Base-by-base conservation (phyloP, 2,113 vertebrate species). In the Dasypus novemcinctus region DNA sequence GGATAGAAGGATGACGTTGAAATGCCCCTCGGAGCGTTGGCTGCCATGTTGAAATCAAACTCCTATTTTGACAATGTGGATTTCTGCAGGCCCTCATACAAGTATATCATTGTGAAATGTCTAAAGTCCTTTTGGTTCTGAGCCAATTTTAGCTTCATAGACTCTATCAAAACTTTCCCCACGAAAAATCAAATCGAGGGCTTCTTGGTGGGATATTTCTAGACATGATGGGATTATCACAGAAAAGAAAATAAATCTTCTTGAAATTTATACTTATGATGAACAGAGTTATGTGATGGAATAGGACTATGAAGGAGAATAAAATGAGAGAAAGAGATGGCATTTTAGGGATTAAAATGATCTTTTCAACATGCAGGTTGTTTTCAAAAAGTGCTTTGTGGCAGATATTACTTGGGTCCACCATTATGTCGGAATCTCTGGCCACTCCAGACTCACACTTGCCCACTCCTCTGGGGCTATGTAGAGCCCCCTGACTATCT, bases 241-340 rank as follows among this genome's bases (percentile, higher is more conserved):
- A 92, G 87, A 76, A 81, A 94, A 82, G 83, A 66, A 93, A 49
- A 49, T 81, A 71, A 59, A 25, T 54, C 36, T 82, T 92, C 68
- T 27, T 79, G 72, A 92, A 86, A 66, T 92, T 25, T 79, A 27
- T 49, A 64, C 52, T 52, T 79, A 71, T 33, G 38, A 36, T 49
- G 46, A 75, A 59, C 38, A 74, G 7, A 87, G 12, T 76, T 74
- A 41, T 25, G 2, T 61, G 7, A 2, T 29, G 72, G 64, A 89
- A 63, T 14, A 74, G 9, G 41, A 66, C 23, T 4, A n/a, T 68
- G 20, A 75, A 9, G 41, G 20, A 76, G 25, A 81, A 63, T 12
- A 21, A 71, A 79, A 93, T 57, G 66, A 84, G 84, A 31, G 4
- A 90, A 10, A 41, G 72, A 74, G 63, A 36, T 81, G 81, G 52